These are phyloP conservation scores for Poliocrania exsul DNA, from an alignment of 2,797 vertebrate genomes.

Conservation along the genomic window DNA sequence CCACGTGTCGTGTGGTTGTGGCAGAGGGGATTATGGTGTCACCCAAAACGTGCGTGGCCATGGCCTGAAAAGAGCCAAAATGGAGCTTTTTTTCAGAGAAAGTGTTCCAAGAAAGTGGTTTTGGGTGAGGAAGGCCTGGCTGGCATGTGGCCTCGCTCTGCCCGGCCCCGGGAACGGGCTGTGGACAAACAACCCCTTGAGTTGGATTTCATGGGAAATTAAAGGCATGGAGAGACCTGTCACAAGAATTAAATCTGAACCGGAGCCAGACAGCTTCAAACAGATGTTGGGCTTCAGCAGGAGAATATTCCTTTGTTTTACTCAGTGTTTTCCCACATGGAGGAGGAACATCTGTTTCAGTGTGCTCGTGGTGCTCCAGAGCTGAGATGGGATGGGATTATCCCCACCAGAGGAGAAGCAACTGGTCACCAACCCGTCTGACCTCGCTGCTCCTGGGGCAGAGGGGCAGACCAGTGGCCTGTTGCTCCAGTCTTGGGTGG, in stretches of 20 bases:
- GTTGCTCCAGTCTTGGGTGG: neutral
- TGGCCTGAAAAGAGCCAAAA: neutral
- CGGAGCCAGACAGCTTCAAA: slow-evolving; percentile 62
- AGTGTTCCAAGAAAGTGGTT: neutral
- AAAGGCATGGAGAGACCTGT: slow-evolving; percentile 68
- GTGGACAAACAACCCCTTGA: slow-evolving; percentile 23
- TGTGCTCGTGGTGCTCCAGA: neutral
- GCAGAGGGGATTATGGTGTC: neutral
- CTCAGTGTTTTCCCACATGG: slow-evolving; percentile 57
- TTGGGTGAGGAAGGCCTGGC: neutral
- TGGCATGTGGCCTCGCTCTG: neutral
- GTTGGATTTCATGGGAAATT: slow-evolving; percentile 70
- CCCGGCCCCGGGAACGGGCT: slow-evolving; percentile 14
- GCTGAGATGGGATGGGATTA: neutral
- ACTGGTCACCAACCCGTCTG: neutral
- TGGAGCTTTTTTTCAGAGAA: neutral
- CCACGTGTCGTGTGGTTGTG: neutral
- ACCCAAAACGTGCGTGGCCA: neutral
- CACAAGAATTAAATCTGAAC: slow-evolving; percentile 62
- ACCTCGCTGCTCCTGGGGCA: neutral
- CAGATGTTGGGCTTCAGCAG: slow-evolving; percentile 67
- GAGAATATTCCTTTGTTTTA: slow-evolving; percentile 73
- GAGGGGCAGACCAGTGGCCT: neutral
- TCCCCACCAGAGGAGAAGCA: neutral
- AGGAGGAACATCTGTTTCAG: slow-evolving; percentile 64